phyloP scores from a whole-genome alignment of 2,113 vertebrate genomes.

The Meles meles region DNA sequence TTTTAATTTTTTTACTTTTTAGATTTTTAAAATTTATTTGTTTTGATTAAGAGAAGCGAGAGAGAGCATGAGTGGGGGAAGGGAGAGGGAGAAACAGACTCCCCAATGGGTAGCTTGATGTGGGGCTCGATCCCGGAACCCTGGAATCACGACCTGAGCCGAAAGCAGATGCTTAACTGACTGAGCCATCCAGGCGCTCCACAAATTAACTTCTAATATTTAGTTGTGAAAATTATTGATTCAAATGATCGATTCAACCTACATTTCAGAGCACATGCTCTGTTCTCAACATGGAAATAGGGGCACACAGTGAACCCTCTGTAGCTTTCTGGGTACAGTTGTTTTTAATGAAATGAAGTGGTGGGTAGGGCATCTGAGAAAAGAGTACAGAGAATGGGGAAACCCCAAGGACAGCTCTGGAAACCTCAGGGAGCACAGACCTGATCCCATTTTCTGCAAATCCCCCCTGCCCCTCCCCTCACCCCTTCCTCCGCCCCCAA shows the following conservation, averaged over 20 bases:
- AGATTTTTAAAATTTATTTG: too few species aligned
- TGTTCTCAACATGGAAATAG: background rate
- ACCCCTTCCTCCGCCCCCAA: rapidly evolving
- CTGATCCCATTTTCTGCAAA: rapidly evolving
- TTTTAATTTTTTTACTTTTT: background rate
- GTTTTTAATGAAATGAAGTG: background rate
- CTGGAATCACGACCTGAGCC: too few species aligned
- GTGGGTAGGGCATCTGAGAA: background rate
- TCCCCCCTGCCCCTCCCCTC: too few species aligned
- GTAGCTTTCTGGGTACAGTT: background rate
- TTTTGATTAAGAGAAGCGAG: too few species aligned
- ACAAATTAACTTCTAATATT: background rate
- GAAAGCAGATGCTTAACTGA: too few species aligned
- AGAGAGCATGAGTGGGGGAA: too few species aligned
- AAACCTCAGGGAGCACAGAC: rapidly evolving
- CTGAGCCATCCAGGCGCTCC: too few species aligned
- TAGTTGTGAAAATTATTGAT: background rate
- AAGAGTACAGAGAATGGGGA: too few species aligned
- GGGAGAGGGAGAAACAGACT: too few species aligned
- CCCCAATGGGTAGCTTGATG: too few species aligned
- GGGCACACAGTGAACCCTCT: background rate
- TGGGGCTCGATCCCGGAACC: too few species aligned
- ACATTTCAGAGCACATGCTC: background rate
- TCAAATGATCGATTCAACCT: too few species aligned
- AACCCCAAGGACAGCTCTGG: background rate